Percentiles rank a stretch among this genome's conserved stretches.
phyloP scores from a whole-genome alignment of 2,888 invertebrate species.

The Petrolisthes cinctipes region DNA sequence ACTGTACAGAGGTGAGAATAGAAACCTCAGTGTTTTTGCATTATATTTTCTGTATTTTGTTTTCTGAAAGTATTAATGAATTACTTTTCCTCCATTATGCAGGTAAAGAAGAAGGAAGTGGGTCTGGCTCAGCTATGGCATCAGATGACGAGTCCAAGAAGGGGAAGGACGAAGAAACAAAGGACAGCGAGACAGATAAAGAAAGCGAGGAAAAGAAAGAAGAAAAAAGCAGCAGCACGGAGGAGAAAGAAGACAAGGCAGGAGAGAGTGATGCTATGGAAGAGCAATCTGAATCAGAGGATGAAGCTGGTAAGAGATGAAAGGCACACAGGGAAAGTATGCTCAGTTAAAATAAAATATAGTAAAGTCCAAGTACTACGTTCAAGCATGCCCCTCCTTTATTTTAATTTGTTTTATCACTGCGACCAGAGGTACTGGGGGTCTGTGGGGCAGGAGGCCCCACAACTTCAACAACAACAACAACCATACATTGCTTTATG shows the following conservation, averaged over 20 bases:
- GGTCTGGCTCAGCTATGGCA: slow-evolving; percentile 30
- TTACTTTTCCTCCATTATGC: neutral
- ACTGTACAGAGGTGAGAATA: no score
- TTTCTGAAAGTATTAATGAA: neutral
- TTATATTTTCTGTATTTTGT: no score
- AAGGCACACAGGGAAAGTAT: neutral
- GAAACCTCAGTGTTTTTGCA: no score
- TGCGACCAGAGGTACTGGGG: no score
- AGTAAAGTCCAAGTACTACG: no score
- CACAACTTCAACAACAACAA: no score
- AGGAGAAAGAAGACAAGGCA: slow-evolving; percentile 20
- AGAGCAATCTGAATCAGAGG: slow-evolving; percentile 18
- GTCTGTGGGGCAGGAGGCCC: no score
- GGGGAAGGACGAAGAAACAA: neutral
- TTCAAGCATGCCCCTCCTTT: no score
- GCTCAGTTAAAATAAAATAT: neutral
- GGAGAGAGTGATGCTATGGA: slow-evolving; percentile 17
- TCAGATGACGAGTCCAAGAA: slow-evolving; percentile 28
- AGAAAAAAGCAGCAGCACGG: neutral
- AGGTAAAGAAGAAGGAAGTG: slow-evolving; percentile 47
- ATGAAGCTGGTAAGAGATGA: slow-evolving; percentile 27
- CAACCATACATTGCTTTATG: no score
- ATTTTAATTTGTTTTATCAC: no score
- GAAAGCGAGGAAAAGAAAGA: slow-evolving; percentile 24
- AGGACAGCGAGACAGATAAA: slow-evolving; percentile 20